These are phyloP conservation scores for Bombus balteatus DNA, from an alignment of 1,140 invertebrate genomes.

Conservation along the genomic window DNA sequence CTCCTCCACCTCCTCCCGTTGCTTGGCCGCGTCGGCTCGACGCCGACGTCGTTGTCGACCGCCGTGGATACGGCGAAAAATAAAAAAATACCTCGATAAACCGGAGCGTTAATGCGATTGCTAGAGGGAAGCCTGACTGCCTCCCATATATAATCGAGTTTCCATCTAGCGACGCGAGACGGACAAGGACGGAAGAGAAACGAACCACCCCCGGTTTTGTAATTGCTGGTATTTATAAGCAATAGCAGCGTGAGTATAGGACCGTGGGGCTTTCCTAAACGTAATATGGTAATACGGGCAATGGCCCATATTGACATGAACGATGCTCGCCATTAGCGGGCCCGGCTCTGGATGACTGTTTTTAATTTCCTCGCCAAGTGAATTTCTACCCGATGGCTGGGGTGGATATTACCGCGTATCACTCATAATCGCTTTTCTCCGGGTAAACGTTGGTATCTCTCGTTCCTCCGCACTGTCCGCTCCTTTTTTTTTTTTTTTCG, in stretches of 20 bases:
- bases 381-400: slow-evolving; percentile 78
- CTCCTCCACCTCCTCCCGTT: neutral
- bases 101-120: slow-evolving; percentile 64
- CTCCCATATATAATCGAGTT: slow-evolving; percentile 71
- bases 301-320: slow-evolving; percentile 84
- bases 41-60: slow-evolving; percentile 1
- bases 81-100: slow-evolving; percentile 48
- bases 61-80: neutral
- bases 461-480: slow-evolving; percentile 47
- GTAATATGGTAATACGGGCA: slow-evolving; percentile 83
- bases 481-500: slow-evolving; percentile 6
- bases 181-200: slow-evolving; percentile 33
- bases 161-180: slow-evolving; percentile 67
- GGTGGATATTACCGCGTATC: slow-evolving; percentile 82
- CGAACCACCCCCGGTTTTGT: slow-evolving; percentile 73
- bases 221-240: slow-evolving; percentile 83
- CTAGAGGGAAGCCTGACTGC: slow-evolving; percentile 53
- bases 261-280: slow-evolving; percentile 72
- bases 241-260: slow-evolving; percentile 69
- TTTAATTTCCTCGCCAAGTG: slow-evolving; percentile 83
- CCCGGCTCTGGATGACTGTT: slow-evolving; percentile 80
- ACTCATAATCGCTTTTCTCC: slow-evolving; percentile 80
- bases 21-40: neutral
- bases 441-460: slow-evolving; percentile 54
- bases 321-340: slow-evolving; percentile 81